These are phyloP conservation scores for Thrips palmi DNA, from an alignment of 1,140 invertebrate species.

Conservation along the genomic window DNA sequence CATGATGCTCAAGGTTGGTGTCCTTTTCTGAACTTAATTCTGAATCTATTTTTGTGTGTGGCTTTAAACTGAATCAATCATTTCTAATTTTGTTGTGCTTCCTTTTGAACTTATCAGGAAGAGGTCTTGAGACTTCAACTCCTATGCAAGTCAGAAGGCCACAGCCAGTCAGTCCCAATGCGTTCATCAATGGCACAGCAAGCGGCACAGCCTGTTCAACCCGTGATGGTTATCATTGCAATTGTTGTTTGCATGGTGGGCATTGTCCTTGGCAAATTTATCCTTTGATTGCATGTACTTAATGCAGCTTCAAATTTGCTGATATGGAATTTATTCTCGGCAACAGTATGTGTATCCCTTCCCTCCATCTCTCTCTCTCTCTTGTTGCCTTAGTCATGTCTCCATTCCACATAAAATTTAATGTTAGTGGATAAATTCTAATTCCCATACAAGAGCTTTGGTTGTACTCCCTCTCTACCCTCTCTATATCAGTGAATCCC, in stretches of 20 bases:
- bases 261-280: constrained; percentile 27
- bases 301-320: background rate
- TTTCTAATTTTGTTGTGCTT: background rate
- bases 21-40: background rate
- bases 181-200: constrained; percentile 14
- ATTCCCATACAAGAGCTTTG: too few relatives aligned
- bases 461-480: too few relatives aligned
- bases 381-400: too few relatives aligned
- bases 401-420: too few relatives aligned
- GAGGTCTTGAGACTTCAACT: constrained; percentile 17
- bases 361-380: constrained; percentile 6
- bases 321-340: constrained; percentile 7
- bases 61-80: background rate
- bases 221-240: constrained; percentile 24
- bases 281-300: constrained; percentile 21
- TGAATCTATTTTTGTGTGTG: background rate
- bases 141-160: constrained; percentile 12
- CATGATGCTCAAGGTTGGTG: constrained; percentile 51
- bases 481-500: too few relatives aligned
- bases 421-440: too few relatives aligned
- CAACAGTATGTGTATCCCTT: constrained; percentile 9
- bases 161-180: constrained; percentile 13
- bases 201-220: constrained; percentile 19
- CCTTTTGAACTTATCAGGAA: constrained; percentile 14
- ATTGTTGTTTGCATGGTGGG: constrained; percentile 24